A percentile compares a stretch with the other conserved stretches of the same genome.
These are phyloP conservation scores for Rhabdomys dilectus DNA, from an alignment of 2,113 vertebrate genomes.

Conservation along the genomic window DNA sequence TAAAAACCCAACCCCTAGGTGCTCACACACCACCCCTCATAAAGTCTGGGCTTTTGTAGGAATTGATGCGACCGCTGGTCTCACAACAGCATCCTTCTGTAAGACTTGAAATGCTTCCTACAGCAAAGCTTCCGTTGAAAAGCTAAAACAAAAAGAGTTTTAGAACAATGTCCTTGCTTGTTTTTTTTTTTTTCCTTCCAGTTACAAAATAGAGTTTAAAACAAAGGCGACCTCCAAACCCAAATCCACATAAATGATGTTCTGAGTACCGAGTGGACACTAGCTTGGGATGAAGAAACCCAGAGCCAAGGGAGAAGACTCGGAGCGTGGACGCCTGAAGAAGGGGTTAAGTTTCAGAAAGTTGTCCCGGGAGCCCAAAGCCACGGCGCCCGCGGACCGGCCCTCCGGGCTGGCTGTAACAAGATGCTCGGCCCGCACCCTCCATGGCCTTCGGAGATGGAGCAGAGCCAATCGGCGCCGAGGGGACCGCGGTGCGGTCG, in stretches of 20 bases:
- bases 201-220: constrained; percentile 1
- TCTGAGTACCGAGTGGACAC: neutral
- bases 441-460: neutral
- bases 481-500: constrained; percentile 18
- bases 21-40: neutral
- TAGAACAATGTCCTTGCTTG: neutral
- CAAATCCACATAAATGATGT: neutral
- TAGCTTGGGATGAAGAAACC: neutral
- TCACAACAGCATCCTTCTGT: neutral
- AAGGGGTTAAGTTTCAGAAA: constrained; percentile 70
- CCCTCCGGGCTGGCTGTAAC: constrained; percentile 45
- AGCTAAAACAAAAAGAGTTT: neutral
- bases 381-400: constrained; percentile 25
- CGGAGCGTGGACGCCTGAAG: neutral
- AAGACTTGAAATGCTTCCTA: neutral
- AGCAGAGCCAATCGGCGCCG: constrained; percentile 47
- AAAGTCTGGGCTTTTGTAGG: neutral
- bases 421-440: constrained; percentile 61
- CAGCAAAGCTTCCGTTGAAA: neutral
- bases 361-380: constrained; percentile 68
- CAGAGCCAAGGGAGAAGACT: neutral
- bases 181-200: neutral
- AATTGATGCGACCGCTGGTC: neutral
- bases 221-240: neutral
- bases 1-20: neutral